Percentiles rank a stretch among this genome's conserved stretches.
phyloP scores from a whole-genome alignment of 1,140 invertebrate species.

The Scaptomyza hsui region DNA sequence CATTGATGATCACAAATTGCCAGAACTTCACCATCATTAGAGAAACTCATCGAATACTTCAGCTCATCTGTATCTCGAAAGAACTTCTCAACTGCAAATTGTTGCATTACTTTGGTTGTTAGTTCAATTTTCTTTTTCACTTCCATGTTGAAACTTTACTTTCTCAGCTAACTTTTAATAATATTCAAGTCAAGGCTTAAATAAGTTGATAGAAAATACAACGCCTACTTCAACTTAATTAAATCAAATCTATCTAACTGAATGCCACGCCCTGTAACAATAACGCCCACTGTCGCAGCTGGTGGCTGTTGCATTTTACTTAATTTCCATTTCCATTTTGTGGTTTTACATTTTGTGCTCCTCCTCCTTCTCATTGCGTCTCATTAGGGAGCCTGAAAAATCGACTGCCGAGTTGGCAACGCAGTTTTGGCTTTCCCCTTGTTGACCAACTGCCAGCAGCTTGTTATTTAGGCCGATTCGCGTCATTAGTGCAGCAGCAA shows the following conservation, averaged over 20 bases:
- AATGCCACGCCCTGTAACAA: constrained; percentile 30
- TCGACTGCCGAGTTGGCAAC: constrained; percentile 57
- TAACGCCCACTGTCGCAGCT: constrained; percentile 30
- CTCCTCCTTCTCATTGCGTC: constrained; percentile 48
- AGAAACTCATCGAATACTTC: constrained; percentile 44
- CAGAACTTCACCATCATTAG: constrained; percentile 33
- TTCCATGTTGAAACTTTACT: not conserved
- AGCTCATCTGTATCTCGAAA: constrained; percentile 24
- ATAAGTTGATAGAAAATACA: not conserved
- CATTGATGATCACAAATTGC: constrained; percentile 31
- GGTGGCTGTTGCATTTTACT: constrained; percentile 54
- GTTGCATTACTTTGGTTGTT: constrained; percentile 26
- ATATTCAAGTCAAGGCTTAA: constrained; percentile 9
- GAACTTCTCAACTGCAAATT: constrained; percentile 46
- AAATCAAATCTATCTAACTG: constrained; percentile 55
- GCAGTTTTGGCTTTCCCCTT: constrained; percentile 26
- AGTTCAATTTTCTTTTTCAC: constrained; percentile 7
- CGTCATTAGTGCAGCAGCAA: constrained; percentile 69
- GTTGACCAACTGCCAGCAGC: constrained; percentile 71
- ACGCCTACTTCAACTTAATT: constrained; percentile 54
- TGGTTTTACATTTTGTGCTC: constrained; percentile 5
- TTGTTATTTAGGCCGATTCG: constrained; percentile 75
- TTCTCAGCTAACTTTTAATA: constrained; percentile 7
- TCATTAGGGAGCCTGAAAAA: constrained; percentile 60
- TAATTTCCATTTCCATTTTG: constrained; percentile 76